phyloP scores from a whole-genome alignment of 2,113 vertebrate species.

The Lepus europaeus region DNA sequence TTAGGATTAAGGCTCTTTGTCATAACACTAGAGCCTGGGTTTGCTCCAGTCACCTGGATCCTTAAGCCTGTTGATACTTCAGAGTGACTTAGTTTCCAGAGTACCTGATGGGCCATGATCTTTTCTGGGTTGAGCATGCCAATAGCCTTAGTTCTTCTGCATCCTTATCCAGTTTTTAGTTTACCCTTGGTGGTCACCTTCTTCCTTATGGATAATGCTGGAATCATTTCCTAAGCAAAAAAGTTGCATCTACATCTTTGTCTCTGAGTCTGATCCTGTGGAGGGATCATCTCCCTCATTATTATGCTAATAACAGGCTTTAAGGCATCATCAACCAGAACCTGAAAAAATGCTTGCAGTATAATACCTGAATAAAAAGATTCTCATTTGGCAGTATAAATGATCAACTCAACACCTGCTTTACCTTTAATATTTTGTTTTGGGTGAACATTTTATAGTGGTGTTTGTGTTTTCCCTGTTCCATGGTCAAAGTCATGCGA shows the following conservation, averaged over 20 bases:
- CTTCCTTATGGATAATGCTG: not conserved
- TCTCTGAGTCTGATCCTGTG: slow-evolving; percentile 38
- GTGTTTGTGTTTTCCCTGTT: slow-evolving; percentile 38
- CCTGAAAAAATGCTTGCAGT: slow-evolving; percentile 51
- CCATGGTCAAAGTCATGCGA: slow-evolving; percentile 36
- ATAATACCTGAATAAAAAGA: slow-evolving; percentile 29
- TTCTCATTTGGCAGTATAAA: slow-evolving; percentile 48
- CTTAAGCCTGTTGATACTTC: slow-evolving; percentile 50
- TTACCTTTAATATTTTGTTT: slow-evolving; percentile 37
- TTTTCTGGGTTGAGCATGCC: not conserved
- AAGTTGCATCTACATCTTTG: not conserved
- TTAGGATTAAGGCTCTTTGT: slow-evolving; percentile 43
- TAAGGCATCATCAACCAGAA: not conserved
- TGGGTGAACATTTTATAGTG: slow-evolving; percentile 23
- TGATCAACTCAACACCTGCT: not conserved
- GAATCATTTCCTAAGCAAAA: slow-evolving; percentile 7
- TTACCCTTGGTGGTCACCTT: not conserved
- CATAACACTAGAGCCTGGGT: not conserved
- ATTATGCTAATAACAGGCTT: slow-evolving; percentile 25
- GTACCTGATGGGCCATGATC: not conserved
- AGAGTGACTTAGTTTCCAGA: not conserved
- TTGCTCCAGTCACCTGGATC: slow-evolving; percentile 25
- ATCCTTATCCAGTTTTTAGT: slow-evolving; percentile 39
- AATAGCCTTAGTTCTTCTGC: slow-evolving; percentile 18
- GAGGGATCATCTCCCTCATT: not conserved